Percentiles rank a stretch among this genome's conserved stretches.
These are phyloP conservation scores for Dasypus novemcinctus DNA, from an alignment of 2,113 vertebrate species.

Conservation along the genomic window DNA sequence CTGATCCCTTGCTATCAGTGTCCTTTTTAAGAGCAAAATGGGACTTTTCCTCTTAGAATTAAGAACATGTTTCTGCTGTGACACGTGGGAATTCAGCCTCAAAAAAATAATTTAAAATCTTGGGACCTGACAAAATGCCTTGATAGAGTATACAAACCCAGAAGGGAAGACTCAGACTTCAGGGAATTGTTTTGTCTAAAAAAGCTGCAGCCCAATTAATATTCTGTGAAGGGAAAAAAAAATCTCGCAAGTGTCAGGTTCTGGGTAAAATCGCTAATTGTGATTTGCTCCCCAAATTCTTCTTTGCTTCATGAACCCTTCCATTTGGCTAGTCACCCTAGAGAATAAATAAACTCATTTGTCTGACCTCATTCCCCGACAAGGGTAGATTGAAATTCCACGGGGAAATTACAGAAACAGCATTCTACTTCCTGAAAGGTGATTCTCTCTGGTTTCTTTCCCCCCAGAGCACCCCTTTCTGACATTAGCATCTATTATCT, in stretches of 20 bases:
- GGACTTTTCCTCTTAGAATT: neutral
- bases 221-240: constrained; percentile 4
- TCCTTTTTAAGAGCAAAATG: neutral
- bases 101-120: constrained; percentile 57
- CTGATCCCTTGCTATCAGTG: neutral
- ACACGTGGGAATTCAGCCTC: neutral
- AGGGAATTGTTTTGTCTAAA: constrained; percentile 57
- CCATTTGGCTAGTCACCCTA: neutral
- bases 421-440: neutral
- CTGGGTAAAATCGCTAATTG: neutral
- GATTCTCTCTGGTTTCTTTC: neutral
- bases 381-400: neutral
- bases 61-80: neutral
- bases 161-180: constrained; percentile 23
- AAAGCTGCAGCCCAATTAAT: constrained; percentile 63
- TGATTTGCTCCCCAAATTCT: neutral
- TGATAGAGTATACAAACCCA: constrained; percentile 6
- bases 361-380: constrained; percentile 42
- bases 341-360: constrained; percentile 51
- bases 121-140: constrained; percentile 41
- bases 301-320: neutral
- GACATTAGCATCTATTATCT: constrained; percentile 44
- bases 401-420: neutral
- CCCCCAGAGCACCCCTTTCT: neutral
- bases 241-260: neutral